Evolutionary conservation across 2,113 vertebrate species (phyloP).

Genomic region (Sigmodon hispidus): DNA sequence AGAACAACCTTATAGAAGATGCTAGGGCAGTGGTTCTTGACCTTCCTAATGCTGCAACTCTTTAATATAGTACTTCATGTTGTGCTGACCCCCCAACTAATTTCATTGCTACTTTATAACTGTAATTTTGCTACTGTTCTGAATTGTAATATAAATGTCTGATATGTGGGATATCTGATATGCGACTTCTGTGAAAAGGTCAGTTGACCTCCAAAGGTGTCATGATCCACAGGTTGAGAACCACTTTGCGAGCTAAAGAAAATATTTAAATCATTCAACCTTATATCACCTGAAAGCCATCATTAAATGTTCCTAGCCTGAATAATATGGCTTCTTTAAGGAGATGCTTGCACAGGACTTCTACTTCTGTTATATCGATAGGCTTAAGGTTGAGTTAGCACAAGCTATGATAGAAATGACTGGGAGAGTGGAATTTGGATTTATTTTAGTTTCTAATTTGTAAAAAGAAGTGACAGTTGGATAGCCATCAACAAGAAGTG

Average conservation of each 20-base stretch:
- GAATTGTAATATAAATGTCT: neutral
- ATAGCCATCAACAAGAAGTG: neutral
- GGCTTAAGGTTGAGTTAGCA: neutral
- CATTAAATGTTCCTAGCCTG: neutral
- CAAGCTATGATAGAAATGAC: neutral
- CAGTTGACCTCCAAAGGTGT: neutral
- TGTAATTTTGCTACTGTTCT: neutral
- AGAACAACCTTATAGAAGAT: neutral
- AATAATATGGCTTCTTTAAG: neutral
- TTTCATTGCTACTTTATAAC: neutral
- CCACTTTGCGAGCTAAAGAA: neutral
- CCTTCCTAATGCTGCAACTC: neutral
- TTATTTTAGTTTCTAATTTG: neutral
- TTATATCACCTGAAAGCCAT: neutral
- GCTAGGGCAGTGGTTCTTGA: neutral
- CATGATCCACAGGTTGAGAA: neutral
- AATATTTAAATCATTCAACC: neutral
- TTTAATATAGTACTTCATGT: neutral
- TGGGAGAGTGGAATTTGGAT: neutral
- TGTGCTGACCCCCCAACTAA: neutral
- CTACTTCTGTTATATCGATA: neutral
- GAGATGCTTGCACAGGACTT: neutral
- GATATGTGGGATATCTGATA: neutral
- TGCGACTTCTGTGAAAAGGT: neutral
- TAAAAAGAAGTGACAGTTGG: neutral